Percentiles rank a stretch among this genome's conserved stretches.
Evolutionary conservation across 2,888 invertebrate species (phyloP).

Genomic region (Lasioglossum figueresi): DNA sequence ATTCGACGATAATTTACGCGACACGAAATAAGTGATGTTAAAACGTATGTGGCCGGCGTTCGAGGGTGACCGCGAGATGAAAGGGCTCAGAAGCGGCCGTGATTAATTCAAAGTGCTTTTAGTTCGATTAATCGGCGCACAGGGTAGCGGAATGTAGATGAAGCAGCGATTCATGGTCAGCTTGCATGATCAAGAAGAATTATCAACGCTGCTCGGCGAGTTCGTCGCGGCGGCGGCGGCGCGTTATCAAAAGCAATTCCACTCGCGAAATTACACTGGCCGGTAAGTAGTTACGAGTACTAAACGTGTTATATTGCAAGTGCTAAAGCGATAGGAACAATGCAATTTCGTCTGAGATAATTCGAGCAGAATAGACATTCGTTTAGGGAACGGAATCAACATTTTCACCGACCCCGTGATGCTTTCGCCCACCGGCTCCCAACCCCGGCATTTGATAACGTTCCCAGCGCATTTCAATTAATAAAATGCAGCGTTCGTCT

Average conservation of each 20-base stretch:
- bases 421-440: not conserved
- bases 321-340: not conserved
- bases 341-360: conserved; percentile 24
- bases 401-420: not conserved
- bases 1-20: conserved; percentile 7
- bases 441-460: conserved; percentile 12
- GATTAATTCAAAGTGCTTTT: conserved; percentile 46
- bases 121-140: conserved; percentile 34
- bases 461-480: conserved; percentile 28
- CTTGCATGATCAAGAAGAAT: conserved; percentile 21
- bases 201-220: not conserved
- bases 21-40: conserved; percentile 37
- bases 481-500: conserved; percentile 18
- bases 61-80: conserved; percentile 12
- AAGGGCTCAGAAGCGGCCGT: conserved; percentile 11
- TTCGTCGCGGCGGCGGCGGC: not conserved
- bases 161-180: conserved; percentile 7
- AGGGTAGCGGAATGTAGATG: not conserved
- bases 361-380: not conserved
- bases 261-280: not conserved
- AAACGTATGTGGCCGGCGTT: conserved; percentile 27
- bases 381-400: not conserved
- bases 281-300: not conserved
- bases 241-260: conserved; percentile 16
- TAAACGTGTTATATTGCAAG: not conserved